Percentiles rank a stretch among this genome's conserved stretches.
These are phyloP conservation scores for Lithophane semibrunnea DNA, from an alignment of 2,888 invertebrate species.

Conservation along the genomic window DNA sequence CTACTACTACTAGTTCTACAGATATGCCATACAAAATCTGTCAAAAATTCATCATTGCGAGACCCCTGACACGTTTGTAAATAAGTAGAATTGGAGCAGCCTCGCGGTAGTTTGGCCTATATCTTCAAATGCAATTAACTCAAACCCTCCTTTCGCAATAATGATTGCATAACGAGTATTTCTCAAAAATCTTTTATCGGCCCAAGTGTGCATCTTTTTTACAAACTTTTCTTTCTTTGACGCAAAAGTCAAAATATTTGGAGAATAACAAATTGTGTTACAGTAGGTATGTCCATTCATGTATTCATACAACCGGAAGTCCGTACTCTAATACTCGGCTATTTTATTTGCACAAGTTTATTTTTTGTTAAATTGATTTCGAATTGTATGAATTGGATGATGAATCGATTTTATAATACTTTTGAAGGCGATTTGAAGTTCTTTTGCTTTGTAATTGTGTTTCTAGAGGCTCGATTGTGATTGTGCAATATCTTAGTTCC, in stretches of 20 bases:
- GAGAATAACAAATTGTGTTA: conserved; percentile 77
- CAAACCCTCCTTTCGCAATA: not conserved
- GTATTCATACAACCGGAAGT: conserved; percentile 77
- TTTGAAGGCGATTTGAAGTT: conserved; percentile 65
- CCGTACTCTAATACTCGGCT: conserved; percentile 72
- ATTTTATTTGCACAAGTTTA: conserved; percentile 69
- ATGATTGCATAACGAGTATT: conserved; percentile 63
- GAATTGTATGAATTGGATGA: conserved; percentile 71
- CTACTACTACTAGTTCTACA: no score
- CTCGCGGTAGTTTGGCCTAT: no score
- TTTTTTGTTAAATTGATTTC: conserved; percentile 59
- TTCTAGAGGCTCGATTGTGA: conserved; percentile 33
- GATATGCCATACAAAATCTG: no score
- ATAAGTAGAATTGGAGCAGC: no score
- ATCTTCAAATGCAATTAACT: not conserved
- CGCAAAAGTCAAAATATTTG: conserved; percentile 86
- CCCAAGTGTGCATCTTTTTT: conserved; percentile 78
- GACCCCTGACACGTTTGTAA: no score
- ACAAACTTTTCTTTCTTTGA: conserved; percentile 62
- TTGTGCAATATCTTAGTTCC: conserved; percentile 5
- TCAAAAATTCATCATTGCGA: no score
- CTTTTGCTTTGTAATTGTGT: conserved; percentile 34
- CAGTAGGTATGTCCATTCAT: conserved; percentile 67
- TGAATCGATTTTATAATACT: conserved; percentile 75
- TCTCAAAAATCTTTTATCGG: conserved; percentile 78